Conservation (phyloP, 2,797 vertebrate genomes). For the Petrocephalus sullivani region DNA sequence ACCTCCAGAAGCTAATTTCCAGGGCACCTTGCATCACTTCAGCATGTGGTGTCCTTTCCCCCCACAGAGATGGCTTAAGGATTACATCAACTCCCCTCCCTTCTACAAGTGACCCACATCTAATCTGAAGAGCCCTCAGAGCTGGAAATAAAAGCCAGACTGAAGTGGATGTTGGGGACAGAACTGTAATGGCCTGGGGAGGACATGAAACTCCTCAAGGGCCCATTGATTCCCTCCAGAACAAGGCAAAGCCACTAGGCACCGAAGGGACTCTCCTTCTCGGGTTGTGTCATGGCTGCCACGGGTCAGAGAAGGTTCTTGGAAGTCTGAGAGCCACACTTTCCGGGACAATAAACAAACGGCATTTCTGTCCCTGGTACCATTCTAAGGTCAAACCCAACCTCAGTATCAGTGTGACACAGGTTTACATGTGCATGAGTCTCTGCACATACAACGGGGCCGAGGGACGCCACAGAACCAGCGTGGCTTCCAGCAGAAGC, state of each 20-base stretch:
- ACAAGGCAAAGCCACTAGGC: not conserved
- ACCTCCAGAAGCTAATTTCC: not conserved
- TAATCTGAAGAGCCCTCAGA: not conserved
- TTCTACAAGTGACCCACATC: not conserved
- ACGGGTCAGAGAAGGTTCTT: not conserved
- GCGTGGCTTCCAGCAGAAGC: not conserved
- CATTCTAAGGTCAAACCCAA: not conserved
- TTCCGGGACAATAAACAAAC: not conserved
- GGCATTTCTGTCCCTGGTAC: not conserved
- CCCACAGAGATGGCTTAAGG: not conserved
- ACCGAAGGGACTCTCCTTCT: not conserved
- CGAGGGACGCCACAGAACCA: not conserved
- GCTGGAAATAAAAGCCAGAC: conserved; percentile 9
- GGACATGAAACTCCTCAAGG: not conserved
- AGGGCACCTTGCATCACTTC: not conserved
- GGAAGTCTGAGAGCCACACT: not conserved
- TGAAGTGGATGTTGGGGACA: not conserved
- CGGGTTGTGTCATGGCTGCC: not conserved
- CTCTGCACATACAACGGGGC: not conserved
- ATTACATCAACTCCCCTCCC: not conserved
- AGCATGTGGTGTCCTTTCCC: not conserved
- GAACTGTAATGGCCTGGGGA: not conserved
- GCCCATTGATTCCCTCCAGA: not conserved
- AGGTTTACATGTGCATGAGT: not conserved
- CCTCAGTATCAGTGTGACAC: not conserved